Base-by-base conservation (phyloP, 2,888 invertebrate species). In the Erynnis tages region DNA sequence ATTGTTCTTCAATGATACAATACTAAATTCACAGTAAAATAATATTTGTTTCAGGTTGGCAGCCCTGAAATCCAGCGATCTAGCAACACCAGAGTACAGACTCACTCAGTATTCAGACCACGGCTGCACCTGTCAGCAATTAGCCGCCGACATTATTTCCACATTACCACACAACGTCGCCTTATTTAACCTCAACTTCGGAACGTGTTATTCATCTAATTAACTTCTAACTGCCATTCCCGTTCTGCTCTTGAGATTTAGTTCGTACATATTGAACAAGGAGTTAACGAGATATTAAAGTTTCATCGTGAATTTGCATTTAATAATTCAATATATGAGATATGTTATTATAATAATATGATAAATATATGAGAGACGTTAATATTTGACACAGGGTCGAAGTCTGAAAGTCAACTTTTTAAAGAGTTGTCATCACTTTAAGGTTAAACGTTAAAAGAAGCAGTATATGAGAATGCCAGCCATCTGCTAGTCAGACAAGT, bases 111-210 rank as follows among this genome's bases (percentile, higher is more conserved):
- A 79, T 79, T 79, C 78, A 69, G 67, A 61, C 61, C 65, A 71
- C 64, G 70, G 64, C 68, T 65, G 66, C 79, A 77, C 75, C 77
- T 77, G 79, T 72, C 71, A 67, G 75, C 76, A 79, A 79, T 79
- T 76, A 78, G 71, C 69, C 73, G 59, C 64, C 62, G 69, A 69
- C 73, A 78, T 79, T 76, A 79, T 73, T 77, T 76, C 69, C 69
- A 69, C 71, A 76, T 79, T 79, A 78, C 11, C 63, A 76, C 73
- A 76, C 79, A 76, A 72, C 75, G 72, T 68, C 66, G 68, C 67
- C 63, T 69, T 66, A 69, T 73, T 74, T 73, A 69, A 61, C 44
- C 32, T n/a, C 11, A 44, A 44, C 32, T 19, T 29, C 21, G 44
- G 13, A n/a, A 32, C 34, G 45, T 45, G 23, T 45, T 45, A 32